These are phyloP conservation scores for Sialis fuliginosa DNA, from an alignment of 2,888 invertebrate genomes.

Conservation along the genomic window DNA sequence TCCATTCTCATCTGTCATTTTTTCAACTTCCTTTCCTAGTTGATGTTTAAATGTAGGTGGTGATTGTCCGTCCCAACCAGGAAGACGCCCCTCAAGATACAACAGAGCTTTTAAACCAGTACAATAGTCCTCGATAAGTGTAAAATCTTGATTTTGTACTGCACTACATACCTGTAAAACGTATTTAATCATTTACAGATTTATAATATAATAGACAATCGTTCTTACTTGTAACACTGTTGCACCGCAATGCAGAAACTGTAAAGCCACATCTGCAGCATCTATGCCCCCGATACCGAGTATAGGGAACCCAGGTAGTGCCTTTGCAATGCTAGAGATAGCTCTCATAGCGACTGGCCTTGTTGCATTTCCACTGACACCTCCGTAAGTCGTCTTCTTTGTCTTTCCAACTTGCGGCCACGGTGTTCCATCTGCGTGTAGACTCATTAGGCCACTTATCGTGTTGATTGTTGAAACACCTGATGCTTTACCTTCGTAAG, in stretches of 20 bases:
- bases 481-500: slow-evolving; percentile 70
- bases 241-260: slow-evolving; percentile 88
- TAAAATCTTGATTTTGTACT: slow-evolving; percentile 97
- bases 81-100: slow-evolving; percentile 53
- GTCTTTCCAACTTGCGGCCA: slow-evolving; percentile 83
- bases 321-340: slow-evolving; percentile 72
- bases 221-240: slow-evolving; percentile 63
- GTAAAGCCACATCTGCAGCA: slow-evolving; percentile 87
- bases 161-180: slow-evolving; percentile 72
- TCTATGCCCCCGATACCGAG: slow-evolving; percentile 95
- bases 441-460: slow-evolving; percentile 83
- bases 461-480: slow-evolving; percentile 98
- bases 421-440: slow-evolving; percentile 61
- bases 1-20: slow-evolving; percentile 43
- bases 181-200: neutral
- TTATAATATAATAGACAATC: too few relatives aligned
- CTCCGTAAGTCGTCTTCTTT: slow-evolving; percentile 83
- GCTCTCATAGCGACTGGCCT: slow-evolving; percentile 86
- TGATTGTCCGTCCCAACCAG: slow-evolving; percentile 86
- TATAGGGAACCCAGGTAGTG: slow-evolving; percentile 76
- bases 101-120: slow-evolving; percentile 74
- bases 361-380: slow-evolving; percentile 80
- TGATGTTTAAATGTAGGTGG: slow-evolving; percentile 83
- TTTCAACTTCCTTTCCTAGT: slow-evolving; percentile 72
- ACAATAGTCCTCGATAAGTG: slow-evolving; percentile 86